phyloP scores from a whole-genome alignment of 2,113 vertebrate genomes.

The Bubo bubo region DNA sequence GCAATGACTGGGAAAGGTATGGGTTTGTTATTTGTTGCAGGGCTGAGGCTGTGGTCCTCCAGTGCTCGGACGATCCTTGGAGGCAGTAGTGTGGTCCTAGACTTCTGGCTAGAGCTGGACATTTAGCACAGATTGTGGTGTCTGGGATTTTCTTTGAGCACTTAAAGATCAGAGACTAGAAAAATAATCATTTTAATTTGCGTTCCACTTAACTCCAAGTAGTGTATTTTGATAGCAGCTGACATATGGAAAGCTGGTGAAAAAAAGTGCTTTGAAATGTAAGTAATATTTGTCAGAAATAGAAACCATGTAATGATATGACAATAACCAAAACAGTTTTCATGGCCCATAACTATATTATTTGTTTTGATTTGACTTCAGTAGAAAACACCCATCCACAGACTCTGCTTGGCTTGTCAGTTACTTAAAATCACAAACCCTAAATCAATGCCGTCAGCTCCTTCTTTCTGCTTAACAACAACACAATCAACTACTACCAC shows the following conservation, averaged over 20 bases:
- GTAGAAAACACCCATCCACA: not conserved
- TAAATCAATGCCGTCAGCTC: not conserved
- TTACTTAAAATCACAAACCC: slow-evolving; percentile 1
- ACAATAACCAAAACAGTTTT: slow-evolving; percentile 10
- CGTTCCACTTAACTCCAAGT: not conserved
- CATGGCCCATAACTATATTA: not conserved
- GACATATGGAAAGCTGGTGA: not conserved
- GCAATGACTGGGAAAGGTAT: not conserved
- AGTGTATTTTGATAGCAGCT: slow-evolving; percentile 8
- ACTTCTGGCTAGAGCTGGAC: not conserved
- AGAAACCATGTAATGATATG: not conserved
- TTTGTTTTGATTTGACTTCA: slow-evolving; percentile 26
- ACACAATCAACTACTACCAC: slow-evolving; percentile 25
- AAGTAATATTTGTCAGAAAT: slow-evolving; percentile 21
- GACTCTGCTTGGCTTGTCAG: not conserved
- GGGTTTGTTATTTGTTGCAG: not conserved
- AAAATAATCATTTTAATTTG: not conserved
- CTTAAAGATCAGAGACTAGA: not conserved
- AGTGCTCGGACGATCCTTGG: not conserved
- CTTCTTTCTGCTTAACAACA: not conserved
- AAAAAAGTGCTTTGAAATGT: not conserved
- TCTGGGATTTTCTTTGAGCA: not conserved
- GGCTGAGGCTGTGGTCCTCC: not conserved
- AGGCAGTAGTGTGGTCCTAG: not conserved
- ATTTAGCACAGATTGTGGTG: not conserved